Evolutionary conservation across 1,140 invertebrate species (phyloP), one percentile per base, ranked within the genome.

Genomic region (Micrasema minimum): DNA sequence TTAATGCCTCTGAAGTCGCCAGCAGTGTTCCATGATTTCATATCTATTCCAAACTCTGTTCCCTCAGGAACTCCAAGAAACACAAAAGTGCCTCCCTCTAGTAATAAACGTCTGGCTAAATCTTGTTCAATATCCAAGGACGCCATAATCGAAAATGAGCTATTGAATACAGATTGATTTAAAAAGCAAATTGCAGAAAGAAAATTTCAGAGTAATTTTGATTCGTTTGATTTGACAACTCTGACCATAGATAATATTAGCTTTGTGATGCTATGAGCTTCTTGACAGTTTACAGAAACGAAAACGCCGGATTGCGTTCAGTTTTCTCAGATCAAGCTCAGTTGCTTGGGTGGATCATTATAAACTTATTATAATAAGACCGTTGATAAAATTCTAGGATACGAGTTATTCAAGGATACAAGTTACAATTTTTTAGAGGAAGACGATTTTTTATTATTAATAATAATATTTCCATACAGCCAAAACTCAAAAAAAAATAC

Each of bases 41-140:
- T 89, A 83, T 99, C 97, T 75, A 99, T 96, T n/a, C 97, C 97
- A 85, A 99, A 94, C 82, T 97, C 94, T 6, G 94, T 96, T 48
- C 92, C 92, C 69, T 85, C 79, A 2, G 96, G 96, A 41, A 97
- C 91, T 76, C 95, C 90, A 1, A 96, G 83, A 53, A 97, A 88
- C 37, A 95, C 82, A 62, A 98, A 87, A 3, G 90, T 91, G 0
- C 88, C 96, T 23, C 95, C 96, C 80, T 96, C 90, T 14, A 89
- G 78, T 10, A 97, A 90, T 31, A 99, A 84, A 48, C 86, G 85
- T 76, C 90, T 87, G 0, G 96, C 95, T 57, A 89, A 84, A 16
- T 92, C 88, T 76, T 90, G 92, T 78, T 95, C 88, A 87, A 97
- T 95, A 77, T 89, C 82, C 26, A 69, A 12, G 14, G 66, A 55